phyloP scores from a whole-genome alignment of 2,797 vertebrate genomes.

The Eremophila alpestris region DNA sequence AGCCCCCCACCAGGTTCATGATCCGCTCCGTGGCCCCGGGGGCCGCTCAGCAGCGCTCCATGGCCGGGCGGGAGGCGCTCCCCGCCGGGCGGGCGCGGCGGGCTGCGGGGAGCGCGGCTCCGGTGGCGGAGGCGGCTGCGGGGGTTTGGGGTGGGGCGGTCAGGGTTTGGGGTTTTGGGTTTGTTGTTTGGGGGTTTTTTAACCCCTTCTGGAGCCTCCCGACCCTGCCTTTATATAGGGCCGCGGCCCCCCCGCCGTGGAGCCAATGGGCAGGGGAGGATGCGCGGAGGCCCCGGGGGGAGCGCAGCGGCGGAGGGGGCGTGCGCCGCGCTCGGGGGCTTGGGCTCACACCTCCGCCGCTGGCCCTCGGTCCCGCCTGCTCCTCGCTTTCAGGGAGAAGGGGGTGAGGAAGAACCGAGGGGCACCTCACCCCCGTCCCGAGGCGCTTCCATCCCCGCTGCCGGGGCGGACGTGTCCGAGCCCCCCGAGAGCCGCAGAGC shows the following conservation, averaged over 20 bases:
- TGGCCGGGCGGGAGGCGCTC: not conserved
- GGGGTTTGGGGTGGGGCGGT: not conserved
- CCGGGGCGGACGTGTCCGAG: not conserved
- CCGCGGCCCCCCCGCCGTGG: slow-evolving; percentile 20
- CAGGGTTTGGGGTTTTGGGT: not conserved
- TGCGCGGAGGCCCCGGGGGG: slow-evolving; percentile 42
- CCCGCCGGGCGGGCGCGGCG: not conserved
- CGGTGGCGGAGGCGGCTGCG: not conserved
- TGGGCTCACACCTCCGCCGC: slow-evolving; percentile 9
- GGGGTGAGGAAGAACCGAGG: not conserved
- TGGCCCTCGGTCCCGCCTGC: not conserved
- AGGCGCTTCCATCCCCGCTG: not conserved
- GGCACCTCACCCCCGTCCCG: not conserved
- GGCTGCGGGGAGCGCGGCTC: not conserved
- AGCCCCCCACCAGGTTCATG: slow-evolving; percentile 94
- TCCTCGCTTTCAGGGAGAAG: not conserved
- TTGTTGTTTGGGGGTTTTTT: slow-evolving; percentile 15
- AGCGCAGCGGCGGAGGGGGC: not conserved
- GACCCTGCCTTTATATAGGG: slow-evolving; percentile 70
- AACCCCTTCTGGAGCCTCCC: slow-evolving; percentile 71
- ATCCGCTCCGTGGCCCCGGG: slow-evolving; percentile 46
- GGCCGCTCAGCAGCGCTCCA: slow-evolving; percentile 25
- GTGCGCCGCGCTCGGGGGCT: not conserved
- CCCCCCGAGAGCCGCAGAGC: not conserved
- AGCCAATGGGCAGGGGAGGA: slow-evolving; percentile 74